Evolutionary conservation across 2,888 invertebrate genomes (phyloP), one percentile per base, ranked within the genome.

Genomic region (Electrophaes corylata): DNA sequence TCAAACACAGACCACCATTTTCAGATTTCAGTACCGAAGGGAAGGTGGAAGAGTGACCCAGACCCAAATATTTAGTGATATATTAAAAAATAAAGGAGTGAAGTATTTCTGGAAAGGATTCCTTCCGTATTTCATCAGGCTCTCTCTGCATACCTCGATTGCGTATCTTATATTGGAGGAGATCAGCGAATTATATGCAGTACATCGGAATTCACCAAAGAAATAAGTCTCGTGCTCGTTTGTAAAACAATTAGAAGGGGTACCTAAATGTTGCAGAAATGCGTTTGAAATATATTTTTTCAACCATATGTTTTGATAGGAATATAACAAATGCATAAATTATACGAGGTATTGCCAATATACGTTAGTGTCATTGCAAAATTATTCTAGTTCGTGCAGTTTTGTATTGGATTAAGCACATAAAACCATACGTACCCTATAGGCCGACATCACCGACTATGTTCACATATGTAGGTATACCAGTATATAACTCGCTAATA

Each of bases 61-160:
- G 50, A 65, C 94, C 0, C 96, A 98, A 84, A 98, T 98, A 0
- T 85, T 98, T 31, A 70, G 80, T 0, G 95, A 94, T 78, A 95
- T 97, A 5, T 76, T 97, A 1, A 91, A 93, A 43, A 94, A 95
- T 35, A 98, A 98, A 86, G 98, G 98, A 0, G 76, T 97, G 2
- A 94, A 96, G 69, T 95, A 96, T 11, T 88, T 99, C 18, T 99
- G 98, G 98, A 98, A 97, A 89, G 98, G 98, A 16, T 98, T 99
- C 86, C 95, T 96, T 0, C 98, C 98, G 0, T 99, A 99, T 84
- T 99, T 96, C 82, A 95, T 96, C 65, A 94, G 98, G 51, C 87
- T 99, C 59, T 97, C 98, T 14, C 97, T 98, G 2, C 98, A 99
- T 82, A 99, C 99, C 0, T 96, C 98, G 3, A 87, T 99, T 8